A percentile compares a stretch with the other conserved stretches of the same genome.
Evolutionary conservation across 2,113 vertebrate genomes (phyloP).

Genomic region (Thamnaconus septentrionalis): DNA sequence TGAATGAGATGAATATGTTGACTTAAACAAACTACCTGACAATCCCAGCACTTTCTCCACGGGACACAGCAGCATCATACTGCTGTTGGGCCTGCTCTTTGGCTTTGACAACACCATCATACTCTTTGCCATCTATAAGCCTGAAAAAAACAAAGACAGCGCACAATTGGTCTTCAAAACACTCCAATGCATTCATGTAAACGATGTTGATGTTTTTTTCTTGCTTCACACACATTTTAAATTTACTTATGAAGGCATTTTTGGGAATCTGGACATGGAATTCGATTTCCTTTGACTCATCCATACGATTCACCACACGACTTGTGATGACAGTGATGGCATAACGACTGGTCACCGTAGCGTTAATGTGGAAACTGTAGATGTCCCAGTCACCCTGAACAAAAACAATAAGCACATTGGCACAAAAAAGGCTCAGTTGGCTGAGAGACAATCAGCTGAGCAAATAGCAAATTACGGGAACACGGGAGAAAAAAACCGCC

Average conservation of each 20-base stretch:
- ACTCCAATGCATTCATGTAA: rapidly evolving
- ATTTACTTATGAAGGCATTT: constrained; percentile 92
- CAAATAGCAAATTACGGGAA: constrained; percentile 31
- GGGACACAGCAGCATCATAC: constrained; percentile 85
- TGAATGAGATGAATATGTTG: neutral
- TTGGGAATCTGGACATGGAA: constrained; percentile 92
- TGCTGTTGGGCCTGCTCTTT: constrained; percentile 86
- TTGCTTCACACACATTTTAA: constrained; percentile 83
- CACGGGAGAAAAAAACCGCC: too few relatives aligned
- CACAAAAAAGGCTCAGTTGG: constrained; percentile 3
- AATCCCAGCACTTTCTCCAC: constrained; percentile 87
- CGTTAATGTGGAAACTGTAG: constrained; percentile 87
- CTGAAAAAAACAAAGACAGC: constrained; percentile 59
- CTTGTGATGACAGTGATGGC: constrained; percentile 90
- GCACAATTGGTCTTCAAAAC: neutral
- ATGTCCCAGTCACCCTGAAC: constrained; percentile 78
- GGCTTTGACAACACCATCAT: constrained; percentile 87
- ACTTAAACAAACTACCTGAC: constrained; percentile 78
- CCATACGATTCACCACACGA: constrained; percentile 81
- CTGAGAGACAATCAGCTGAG: constrained; percentile 9
- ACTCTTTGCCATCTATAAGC: constrained; percentile 82
- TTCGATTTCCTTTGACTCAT: constrained; percentile 79
- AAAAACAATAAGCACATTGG: constrained; percentile 24
- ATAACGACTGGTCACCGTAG: constrained; percentile 86
- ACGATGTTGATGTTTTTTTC: neutral